Evolutionary conservation across 2,113 vertebrate genomes (phyloP).

Genomic region (Acanthochromis polyacanthus): DNA sequence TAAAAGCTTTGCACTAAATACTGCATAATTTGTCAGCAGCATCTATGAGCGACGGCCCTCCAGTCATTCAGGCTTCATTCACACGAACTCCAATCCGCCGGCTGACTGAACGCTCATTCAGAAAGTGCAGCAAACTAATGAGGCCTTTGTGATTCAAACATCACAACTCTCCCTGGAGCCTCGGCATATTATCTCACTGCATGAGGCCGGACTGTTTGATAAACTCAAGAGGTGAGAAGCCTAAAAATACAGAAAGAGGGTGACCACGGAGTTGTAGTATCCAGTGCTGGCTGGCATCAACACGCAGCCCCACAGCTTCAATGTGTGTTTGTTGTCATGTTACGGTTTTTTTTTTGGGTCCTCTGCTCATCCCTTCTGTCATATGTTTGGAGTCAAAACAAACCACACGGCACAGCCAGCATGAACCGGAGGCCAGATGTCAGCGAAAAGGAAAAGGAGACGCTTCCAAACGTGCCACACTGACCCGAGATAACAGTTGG

Average conservation of each 20-base stretch:
- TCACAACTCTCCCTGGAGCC: conserved; percentile 39
- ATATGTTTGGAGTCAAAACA: conserved; percentile 77
- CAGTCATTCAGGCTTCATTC: conserved; percentile 46
- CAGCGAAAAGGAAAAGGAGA: conserved; percentile 37
- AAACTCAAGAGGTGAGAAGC: conserved; percentile 29
- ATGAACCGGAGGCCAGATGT: conserved; percentile 64
- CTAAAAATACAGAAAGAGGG: conserved; percentile 15
- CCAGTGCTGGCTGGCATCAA: conserved; percentile 32
- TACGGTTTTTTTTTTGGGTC: not conserved
- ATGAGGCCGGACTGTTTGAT: conserved; percentile 2
- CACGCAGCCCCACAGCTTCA: conserved; percentile 26
- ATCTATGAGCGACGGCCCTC: conserved; percentile 18
- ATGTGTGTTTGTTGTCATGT: conserved; percentile 62
- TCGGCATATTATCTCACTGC: conserved; percentile 20
- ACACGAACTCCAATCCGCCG: conserved; percentile 34
- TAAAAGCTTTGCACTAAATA: no score
- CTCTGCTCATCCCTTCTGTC: conserved; percentile 57
- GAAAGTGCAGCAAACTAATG: conserved; percentile 45
- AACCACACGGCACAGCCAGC: conserved; percentile 56
- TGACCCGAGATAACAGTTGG: conserved; percentile 48
- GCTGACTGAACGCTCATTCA: conserved; percentile 59
- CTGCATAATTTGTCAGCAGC: not conserved
- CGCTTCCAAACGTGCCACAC: conserved; percentile 10
- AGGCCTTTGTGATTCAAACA: conserved; percentile 42
- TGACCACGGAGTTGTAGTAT: conserved; percentile 7